Conservation (phyloP, 2,113 vertebrate genomes). For the Lucifuga dentata region DNA sequence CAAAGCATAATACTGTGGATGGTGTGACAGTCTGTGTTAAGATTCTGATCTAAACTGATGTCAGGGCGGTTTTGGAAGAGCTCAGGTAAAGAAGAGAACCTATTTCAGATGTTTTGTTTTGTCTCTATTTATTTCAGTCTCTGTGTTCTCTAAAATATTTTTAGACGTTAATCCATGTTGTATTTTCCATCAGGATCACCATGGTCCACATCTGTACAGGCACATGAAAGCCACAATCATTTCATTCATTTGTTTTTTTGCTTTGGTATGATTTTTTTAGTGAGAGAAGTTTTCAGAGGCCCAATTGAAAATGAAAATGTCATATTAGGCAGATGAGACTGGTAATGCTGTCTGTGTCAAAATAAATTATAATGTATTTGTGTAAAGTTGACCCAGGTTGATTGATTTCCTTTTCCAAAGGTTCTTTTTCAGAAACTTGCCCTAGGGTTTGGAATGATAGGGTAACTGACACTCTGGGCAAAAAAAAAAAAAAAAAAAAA, state of each 20-base stretch:
- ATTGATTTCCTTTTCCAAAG: slow-evolving; percentile 20
- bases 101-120: slow-evolving; percentile 43
- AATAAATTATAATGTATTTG: slow-evolving; percentile 77
- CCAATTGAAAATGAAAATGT: slow-evolving; percentile 36
- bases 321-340: slow-evolving; percentile 38
- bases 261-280: slow-evolving; percentile 19
- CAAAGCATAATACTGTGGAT: slow-evolving; percentile 31
- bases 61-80: slow-evolving; percentile 58
- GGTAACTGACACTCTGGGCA: no score
- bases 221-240: slow-evolving; percentile 7
- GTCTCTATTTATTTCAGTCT: slow-evolving; percentile 49
- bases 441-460: no score
- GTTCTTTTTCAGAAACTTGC: neutral
- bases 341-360: slow-evolving; percentile 53
- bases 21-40: slow-evolving; percentile 24
- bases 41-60: slow-evolving; percentile 42
- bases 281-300: slow-evolving; percentile 17
- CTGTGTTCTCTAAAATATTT: slow-evolving; percentile 9
- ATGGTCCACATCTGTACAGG: slow-evolving; percentile 24
- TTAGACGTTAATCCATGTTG: slow-evolving; percentile 8
- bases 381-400: slow-evolving; percentile 47
- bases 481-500: no score
- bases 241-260: slow-evolving; percentile 21
- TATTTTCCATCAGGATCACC: slow-evolving; percentile 12
- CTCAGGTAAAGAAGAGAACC: slow-evolving; percentile 76